A percentile compares a stretch with the other conserved stretches of the same genome.
phyloP scores from a whole-genome alignment of 2,797 vertebrate genomes.

The Dromococcyx pavoninus region DNA sequence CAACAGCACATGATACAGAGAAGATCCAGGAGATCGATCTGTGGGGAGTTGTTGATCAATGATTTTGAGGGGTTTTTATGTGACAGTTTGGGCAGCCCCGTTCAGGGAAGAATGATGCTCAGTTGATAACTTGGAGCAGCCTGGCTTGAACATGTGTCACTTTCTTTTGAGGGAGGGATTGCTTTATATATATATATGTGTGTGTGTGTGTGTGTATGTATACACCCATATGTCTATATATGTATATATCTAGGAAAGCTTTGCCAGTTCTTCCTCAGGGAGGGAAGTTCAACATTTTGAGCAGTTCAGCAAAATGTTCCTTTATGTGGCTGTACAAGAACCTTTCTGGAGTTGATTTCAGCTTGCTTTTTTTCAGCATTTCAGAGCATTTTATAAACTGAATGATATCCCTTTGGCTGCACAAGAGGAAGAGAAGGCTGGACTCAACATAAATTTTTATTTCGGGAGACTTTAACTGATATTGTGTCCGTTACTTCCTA shows the following conservation, averaged over 20 bases:
- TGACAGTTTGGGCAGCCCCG: neutral
- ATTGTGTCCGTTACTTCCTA: neutral
- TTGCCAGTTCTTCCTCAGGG: neutral
- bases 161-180: neutral
- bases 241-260: neutral
- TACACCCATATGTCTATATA: neutral
- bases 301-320: neutral
- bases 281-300: neutral
- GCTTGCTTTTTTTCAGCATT: neutral
- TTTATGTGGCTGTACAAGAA: neutral
- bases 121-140: neutral
- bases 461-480: neutral
- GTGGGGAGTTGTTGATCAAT: neutral
- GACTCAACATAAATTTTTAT: neutral
- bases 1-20: neutral
- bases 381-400: neutral
- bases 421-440: neutral
- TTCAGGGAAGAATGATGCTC: neutral
- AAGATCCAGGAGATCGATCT: neutral
- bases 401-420: neutral
- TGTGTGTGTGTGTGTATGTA: too few relatives aligned
- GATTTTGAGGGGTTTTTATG: neutral
- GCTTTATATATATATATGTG: neutral
- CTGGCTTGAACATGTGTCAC: neutral
- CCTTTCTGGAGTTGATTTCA: neutral